Evolutionary conservation across 2,888 invertebrate genomes (phyloP).

Genomic region (Schizotus pectinicornis): DNA sequence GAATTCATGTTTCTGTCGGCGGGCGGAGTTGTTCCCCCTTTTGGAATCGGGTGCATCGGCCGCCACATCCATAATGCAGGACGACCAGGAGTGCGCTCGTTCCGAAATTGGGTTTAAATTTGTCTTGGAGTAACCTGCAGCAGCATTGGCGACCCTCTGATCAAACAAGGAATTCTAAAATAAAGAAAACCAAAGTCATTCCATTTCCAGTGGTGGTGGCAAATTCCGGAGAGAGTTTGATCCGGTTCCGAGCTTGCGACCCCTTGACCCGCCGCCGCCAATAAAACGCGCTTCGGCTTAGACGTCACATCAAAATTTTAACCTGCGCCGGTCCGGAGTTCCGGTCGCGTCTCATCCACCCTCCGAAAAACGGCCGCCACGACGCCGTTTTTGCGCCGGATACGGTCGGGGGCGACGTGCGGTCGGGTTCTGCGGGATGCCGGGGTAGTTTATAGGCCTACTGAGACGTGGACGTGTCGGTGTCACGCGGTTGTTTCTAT

Average conservation of each 20-base stretch:
- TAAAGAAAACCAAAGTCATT: conserved; percentile 36
- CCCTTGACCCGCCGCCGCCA: conserved; percentile 34
- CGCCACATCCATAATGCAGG: too few relatives aligned
- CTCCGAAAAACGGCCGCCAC: conserved; percentile 13
- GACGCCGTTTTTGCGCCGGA: conserved; percentile 17
- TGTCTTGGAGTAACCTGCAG: conserved; percentile 17
- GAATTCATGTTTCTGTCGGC: too few relatives aligned
- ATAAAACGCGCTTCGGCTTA: conserved; percentile 33
- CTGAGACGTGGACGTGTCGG: conserved; percentile 37
- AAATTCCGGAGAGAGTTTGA: conserved; percentile 36
- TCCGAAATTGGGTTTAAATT: conserved; percentile 13
- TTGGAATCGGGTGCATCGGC: too few relatives aligned
- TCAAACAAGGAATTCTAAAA: conserved; percentile 36
- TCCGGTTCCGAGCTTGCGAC: conserved; percentile 32
- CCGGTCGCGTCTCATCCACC: not conserved
- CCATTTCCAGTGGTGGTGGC: conserved; percentile 31
- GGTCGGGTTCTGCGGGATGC: conserved; percentile 11
- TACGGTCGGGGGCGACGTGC: conserved; percentile 20
- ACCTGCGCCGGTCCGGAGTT: conserved; percentile 19
- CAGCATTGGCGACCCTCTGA: conserved; percentile 21
- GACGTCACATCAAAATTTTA: conserved; percentile 37
- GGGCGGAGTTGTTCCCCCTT: too few relatives aligned
- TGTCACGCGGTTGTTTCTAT: conserved; percentile 37
- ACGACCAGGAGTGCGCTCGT: not conserved
- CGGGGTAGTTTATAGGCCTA: conserved; percentile 38